A percentile compares a stretch with the other conserved stretches of the same genome.
These are phyloP conservation scores for Nephrotoma flavescens DNA, from an alignment of 2,888 invertebrate species.

Conservation along the genomic window DNA sequence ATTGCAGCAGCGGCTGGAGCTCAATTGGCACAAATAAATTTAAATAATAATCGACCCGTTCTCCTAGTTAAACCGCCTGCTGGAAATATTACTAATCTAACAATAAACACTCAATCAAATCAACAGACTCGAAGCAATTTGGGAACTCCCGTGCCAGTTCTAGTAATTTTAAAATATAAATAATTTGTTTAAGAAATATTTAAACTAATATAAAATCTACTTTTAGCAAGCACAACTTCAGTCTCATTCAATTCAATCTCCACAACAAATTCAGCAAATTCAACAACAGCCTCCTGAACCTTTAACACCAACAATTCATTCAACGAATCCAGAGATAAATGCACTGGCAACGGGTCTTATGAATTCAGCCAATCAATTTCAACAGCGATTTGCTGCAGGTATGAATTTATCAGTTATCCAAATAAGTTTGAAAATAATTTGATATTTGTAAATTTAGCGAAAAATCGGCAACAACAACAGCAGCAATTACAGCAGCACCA, in stretches of 20 bases:
- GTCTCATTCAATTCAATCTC: conserved; percentile 14
- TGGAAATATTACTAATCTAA: conserved; percentile 26
- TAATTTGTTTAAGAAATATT: neutral
- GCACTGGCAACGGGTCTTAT: conserved; percentile 66
- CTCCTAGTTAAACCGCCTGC: conserved; percentile 19
- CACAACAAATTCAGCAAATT: conserved; percentile 21
- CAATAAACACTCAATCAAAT: conserved; percentile 19
- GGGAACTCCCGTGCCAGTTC: conserved; percentile 47
- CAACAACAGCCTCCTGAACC: conserved; percentile 17
- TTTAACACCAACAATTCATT: conserved; percentile 20
- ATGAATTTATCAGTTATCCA: conserved; percentile 18
- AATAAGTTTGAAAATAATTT: conserved; percentile 1
- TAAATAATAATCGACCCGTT: conserved; percentile 28
- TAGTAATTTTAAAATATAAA: conserved; percentile 36
- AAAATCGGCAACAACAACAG: conserved; percentile 21
- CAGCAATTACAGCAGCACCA: conserved; percentile 31
- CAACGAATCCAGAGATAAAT: conserved; percentile 45
- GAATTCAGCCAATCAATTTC: conserved; percentile 70
- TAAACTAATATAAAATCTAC: neutral
- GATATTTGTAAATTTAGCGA: conserved; percentile 3
- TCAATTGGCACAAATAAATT: conserved; percentile 24
- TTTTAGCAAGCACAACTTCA: conserved; percentile 51
- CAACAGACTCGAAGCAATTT: conserved; percentile 25
- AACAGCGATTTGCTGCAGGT: conserved; percentile 41
- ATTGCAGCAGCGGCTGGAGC: conserved; percentile 12